Conservation (phyloP, 2,797 vertebrate genomes). For the Eulemur coronatus region DNA sequence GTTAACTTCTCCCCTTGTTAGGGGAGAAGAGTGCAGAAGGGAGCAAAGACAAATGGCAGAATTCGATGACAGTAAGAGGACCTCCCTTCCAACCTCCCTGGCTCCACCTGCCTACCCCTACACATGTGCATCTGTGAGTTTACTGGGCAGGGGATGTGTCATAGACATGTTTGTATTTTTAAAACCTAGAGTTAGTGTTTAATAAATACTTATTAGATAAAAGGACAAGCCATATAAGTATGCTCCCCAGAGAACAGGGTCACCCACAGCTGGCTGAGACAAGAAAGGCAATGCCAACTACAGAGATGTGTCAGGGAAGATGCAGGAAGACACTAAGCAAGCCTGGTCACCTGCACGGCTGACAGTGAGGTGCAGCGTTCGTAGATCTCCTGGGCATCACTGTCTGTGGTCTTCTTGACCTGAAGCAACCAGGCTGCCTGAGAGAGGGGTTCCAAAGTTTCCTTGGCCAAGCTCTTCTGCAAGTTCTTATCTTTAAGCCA, state of each 20-base stretch:
- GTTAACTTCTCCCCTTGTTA: no score
- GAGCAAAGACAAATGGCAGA: background rate
- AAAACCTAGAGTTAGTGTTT: background rate
- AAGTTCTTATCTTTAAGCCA: slow-evolving; percentile 97
- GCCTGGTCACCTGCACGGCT: slow-evolving; percentile 91
- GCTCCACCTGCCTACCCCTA: fast-evolving
- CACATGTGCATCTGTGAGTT: background rate
- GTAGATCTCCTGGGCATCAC: slow-evolving; percentile 93
- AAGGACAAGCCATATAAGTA: background rate
- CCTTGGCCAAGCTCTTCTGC: slow-evolving; percentile 90
- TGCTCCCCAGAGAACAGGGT: background rate
- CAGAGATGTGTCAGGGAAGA: background rate
- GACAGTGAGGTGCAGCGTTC: slow-evolving; percentile 92
- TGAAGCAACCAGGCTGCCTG: slow-evolving; percentile 98
- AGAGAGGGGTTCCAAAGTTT: slow-evolving; percentile 92
- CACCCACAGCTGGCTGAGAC: background rate
- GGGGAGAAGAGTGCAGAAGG: background rate
- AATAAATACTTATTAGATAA: background rate
- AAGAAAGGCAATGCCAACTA: background rate
- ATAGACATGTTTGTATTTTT: background rate
- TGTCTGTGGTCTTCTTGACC: slow-evolving; percentile 96
- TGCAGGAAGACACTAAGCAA: background rate
- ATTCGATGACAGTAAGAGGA: background rate
- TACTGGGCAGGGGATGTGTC: background rate
- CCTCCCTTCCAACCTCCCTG: background rate